Evolutionary conservation across 2,797 vertebrate species (phyloP).

Genomic region (Acomys russatus): DNA sequence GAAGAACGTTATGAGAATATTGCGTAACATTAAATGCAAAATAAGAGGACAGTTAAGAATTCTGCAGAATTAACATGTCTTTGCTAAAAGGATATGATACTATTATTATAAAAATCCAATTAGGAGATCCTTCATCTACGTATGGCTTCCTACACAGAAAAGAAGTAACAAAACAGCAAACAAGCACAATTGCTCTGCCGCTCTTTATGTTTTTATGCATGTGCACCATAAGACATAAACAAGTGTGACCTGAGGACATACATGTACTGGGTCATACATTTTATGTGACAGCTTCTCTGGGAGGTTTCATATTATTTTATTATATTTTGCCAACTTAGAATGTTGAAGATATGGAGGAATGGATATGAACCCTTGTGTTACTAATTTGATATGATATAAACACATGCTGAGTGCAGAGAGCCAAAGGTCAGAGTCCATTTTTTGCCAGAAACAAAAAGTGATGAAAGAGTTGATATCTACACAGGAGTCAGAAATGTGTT

Average conservation of each 20-base stretch:
- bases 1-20: not conserved
- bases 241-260: not conserved
- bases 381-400: constrained; percentile 68
- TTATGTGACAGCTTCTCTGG: not conserved
- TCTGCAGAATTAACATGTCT: not conserved
- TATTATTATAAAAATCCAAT: constrained; percentile 24
- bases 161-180: not conserved
- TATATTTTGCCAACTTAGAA: constrained; percentile 12
- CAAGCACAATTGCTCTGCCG: not conserved
- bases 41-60: not conserved
- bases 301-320: not conserved
- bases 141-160: not conserved
- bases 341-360: constrained; percentile 22
- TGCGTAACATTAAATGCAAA: not conserved
- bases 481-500: constrained; percentile 42
- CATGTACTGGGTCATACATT: not conserved
- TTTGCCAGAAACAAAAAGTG: constrained; percentile 36
- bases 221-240: not conserved
- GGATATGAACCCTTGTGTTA: not conserved
- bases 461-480: constrained; percentile 41
- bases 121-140: not conserved
- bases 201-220: not conserved
- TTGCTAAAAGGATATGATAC: not conserved
- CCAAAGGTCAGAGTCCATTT: constrained; percentile 50
- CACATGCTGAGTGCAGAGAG: not conserved